These are phyloP conservation scores for Galemys pyrenaicus DNA, from an alignment of 2,113 vertebrate genomes.

Conservation along the genomic window DNA sequence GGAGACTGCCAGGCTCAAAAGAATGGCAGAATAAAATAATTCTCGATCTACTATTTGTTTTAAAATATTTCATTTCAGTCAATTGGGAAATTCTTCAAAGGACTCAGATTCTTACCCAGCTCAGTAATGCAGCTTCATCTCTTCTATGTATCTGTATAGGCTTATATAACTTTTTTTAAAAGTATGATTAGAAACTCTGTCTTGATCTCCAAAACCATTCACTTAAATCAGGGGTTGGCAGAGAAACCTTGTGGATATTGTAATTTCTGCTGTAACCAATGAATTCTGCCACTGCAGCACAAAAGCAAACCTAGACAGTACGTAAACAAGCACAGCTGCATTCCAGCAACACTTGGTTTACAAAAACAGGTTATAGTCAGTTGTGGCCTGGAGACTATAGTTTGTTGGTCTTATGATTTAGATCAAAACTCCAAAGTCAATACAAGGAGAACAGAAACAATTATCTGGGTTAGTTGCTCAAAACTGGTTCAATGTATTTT, in stretches of 20 bases:
- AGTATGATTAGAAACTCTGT: not conserved
- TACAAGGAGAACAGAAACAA: not conserved
- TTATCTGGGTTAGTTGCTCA: not conserved
- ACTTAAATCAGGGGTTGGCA: not conserved
- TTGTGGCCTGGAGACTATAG: not conserved
- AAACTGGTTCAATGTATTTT: not conserved
- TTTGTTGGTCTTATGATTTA: not conserved
- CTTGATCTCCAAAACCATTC: constrained; percentile 15
- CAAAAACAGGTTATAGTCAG: not conserved
- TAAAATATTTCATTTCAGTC: constrained; percentile 32
- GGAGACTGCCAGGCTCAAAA: not conserved
- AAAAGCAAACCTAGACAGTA: not conserved
- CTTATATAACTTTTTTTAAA: not conserved
- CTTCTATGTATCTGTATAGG: not conserved
- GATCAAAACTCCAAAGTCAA: not conserved
- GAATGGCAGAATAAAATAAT: not conserved
- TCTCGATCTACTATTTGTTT: not conserved
- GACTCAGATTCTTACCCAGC: constrained; percentile 16
- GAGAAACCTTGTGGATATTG: not conserved
- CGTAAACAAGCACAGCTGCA: not conserved
- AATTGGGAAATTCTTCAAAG: constrained; percentile 28
- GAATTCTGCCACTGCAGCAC: not conserved
- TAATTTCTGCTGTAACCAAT: not conserved
- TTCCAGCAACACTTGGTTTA: not conserved
- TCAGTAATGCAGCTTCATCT: not conserved